Conservation (phyloP, 2,797 vertebrate genomes). For the Holocentrus rufus region DNA sequence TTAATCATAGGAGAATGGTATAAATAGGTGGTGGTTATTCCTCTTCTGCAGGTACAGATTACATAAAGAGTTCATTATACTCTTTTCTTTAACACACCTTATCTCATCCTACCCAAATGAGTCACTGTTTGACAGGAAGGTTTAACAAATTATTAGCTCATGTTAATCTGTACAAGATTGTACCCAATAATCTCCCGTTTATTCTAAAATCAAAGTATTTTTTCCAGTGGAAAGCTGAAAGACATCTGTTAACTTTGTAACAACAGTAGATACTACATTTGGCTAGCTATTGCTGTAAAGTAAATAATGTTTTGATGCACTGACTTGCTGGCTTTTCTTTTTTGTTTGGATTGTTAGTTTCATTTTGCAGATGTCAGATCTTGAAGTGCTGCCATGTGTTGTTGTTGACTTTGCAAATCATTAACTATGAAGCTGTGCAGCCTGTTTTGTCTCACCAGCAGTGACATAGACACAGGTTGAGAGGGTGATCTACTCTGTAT, state of each 20-base stretch:
- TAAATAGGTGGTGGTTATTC: no score
- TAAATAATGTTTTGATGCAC: constrained; percentile 35
- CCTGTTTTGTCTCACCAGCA: constrained; percentile 40
- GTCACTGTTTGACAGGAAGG: constrained; percentile 34
- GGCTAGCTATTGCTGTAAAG: constrained; percentile 18
- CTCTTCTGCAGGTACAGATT: no score
- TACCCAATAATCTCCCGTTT: constrained; percentile 38
- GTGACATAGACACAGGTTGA: constrained; percentile 37
- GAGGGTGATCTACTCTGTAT: constrained; percentile 3
- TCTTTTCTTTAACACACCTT: no score
- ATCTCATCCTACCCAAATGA: no score
- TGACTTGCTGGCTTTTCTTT: constrained; percentile 2
- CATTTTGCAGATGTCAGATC: constrained; percentile 30
- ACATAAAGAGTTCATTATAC: no score
- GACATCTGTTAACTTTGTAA: constrained; percentile 31
- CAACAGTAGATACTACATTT: constrained; percentile 23
- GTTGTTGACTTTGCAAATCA: constrained; percentile 41
- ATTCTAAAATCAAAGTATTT: neutral
- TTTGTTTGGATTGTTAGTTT: constrained; percentile 43
- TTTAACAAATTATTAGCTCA: constrained; percentile 25
- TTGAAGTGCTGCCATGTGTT: constrained; percentile 56
- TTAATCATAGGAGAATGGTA: no score
- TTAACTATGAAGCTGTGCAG: constrained; percentile 36
- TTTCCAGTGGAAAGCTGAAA: constrained; percentile 5
- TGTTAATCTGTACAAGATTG: constrained; percentile 16